A percentile compares a stretch with the other conserved stretches of the same genome.
These are phyloP conservation scores for human DNA, from an alignment of 2,113 vertebrate species.

Conservation along the genomic window GRCh38 chr5:2525001-2525500, in stretches of 20 bases:
- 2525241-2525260: not conserved
- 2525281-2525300: too few species aligned
- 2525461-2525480: not conserved
- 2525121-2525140: accelerated
- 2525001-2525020: not conserved
- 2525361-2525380: not conserved
- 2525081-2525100: not conserved
- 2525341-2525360: accelerated
- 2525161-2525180: accelerated
- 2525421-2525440: too few species aligned
- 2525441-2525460: not conserved
- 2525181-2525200: too few species aligned
- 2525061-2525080: accelerated
- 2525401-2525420: not conserved
- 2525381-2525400: not conserved
- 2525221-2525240: accelerated
- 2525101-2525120: accelerated
- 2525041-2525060: accelerated
- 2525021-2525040: too few species aligned
- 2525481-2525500: not conserved
- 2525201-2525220: too few species aligned
- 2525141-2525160: too few species aligned
- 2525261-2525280: not conserved
- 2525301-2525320: too few species aligned
- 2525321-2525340: not conserved